phyloP scores from a whole-genome alignment of 37 sponge, comb jelly and placozoan genomes.

The Beroe forskalii region DNA sequence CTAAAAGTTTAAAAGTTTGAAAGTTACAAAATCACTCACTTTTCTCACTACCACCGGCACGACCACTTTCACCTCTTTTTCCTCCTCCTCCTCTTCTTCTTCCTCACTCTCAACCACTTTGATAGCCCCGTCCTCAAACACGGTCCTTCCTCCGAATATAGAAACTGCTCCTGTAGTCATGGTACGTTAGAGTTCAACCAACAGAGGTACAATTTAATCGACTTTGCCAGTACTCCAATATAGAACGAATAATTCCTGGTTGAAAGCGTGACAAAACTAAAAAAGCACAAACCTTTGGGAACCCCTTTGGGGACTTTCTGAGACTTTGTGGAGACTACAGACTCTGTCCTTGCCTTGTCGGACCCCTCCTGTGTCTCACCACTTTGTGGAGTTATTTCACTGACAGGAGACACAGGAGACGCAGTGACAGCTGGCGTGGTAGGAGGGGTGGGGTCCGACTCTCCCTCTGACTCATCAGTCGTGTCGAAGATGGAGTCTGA shows the following conservation, averaged over 20 bases:
- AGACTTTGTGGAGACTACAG: not conserved
- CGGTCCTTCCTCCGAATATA: conserved; percentile 29
- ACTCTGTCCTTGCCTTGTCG: not conserved
- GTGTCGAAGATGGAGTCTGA: conserved; percentile 8
- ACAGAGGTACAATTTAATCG: no score
- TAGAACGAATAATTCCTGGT: no score
- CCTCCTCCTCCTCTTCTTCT: not conserved
- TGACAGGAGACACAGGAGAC: not conserved
- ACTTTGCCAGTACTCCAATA: no score
- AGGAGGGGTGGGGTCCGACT: no score
- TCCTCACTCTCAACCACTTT: conserved; percentile 30
- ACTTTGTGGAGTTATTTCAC: not conserved
- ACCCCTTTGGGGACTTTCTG: conserved; percentile 19
- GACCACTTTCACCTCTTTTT: no score
- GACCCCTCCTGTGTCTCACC: not conserved
- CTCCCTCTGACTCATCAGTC: not conserved
- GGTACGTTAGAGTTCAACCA: no score
- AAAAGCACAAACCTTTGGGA: not conserved
- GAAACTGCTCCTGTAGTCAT: conserved; percentile 28
- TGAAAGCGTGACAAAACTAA: no score
- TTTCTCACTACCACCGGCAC: no score
- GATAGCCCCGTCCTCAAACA: conserved; percentile 33
- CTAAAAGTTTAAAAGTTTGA: no score
- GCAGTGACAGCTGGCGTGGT: no score
- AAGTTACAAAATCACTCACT: no score